Base-by-base conservation (phyloP, 1,140 invertebrate species). In the Euschistus heros region DNA sequence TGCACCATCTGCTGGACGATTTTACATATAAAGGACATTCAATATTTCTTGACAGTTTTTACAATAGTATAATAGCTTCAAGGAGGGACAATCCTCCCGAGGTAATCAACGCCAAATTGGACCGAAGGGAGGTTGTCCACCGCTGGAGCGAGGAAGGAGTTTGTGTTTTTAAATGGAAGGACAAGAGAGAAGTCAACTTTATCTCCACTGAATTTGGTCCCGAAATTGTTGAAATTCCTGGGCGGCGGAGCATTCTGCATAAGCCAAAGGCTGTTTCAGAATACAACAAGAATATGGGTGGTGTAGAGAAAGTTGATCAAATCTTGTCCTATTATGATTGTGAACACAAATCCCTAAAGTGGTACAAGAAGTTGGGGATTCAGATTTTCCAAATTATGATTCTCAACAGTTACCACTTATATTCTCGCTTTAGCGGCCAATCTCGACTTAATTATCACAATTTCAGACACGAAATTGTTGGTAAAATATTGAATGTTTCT, bases 31-130 rank as follows among this genome's bases (percentile, higher is more conserved):
- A 57, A 47, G 66, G 63, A 1, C 67, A 70, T 50, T 10, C 62
- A 22, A 18, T 67, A 10, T 68, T 57, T 62, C 65, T 69, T 59
- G 68, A 70, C 37, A 70, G 66, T 64, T 77, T 70, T 70, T 78
- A 76, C n/a, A n/a, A n/a, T n/a, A n/a, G n/a, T n/a, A n/a, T n/a
- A n/a, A n/a, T n/a, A n/a, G n/a, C n/a, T n/a, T n/a, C n/a, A n/a
- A n/a, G n/a, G n/a, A n/a, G n/a, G n/a, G n/a, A n/a, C n/a, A n/a
- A n/a, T n/a, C n/a, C n/a, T n/a, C n/a, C n/a, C n/a, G n/a, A n/a
- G n/a, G n/a, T n/a, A n/a, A n/a, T n/a, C n/a, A n/a, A n/a, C n/a
- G n/a, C n/a, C n/a, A n/a, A n/a, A n/a, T n/a, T n/a, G n/a, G n/a
- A n/a, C n/a, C n/a, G n/a, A n/a, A n/a, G n/a, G n/a, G n/a, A n/a